Evolutionary conservation across 2,113 vertebrate genomes (phyloP), one percentile per base, ranked within the genome.

Genomic region (Corvus cornix): DNA sequence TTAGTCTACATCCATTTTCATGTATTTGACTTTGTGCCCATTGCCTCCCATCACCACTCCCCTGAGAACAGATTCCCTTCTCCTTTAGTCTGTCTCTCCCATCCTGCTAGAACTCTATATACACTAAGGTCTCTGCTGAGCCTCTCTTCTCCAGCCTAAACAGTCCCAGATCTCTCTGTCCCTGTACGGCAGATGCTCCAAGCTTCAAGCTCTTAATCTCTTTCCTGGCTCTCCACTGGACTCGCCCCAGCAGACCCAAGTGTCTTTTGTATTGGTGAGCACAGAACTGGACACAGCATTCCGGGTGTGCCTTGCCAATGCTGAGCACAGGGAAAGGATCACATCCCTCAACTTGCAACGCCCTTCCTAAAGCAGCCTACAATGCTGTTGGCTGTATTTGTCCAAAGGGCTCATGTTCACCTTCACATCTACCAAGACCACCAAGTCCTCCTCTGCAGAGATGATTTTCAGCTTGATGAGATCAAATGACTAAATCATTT

Each of bases 311-410:
- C n/a, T 26, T 26, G 11, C 2, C 52, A 80, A 5, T 31, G 14
- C 8, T 51, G 52, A 33, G 23, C 12, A 44, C 2, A 16, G 23
- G 11, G 15, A 30, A 72, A 56, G 18, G 13, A 63, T 39, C 21
- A 44, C 4, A 52, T 22, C 9, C 21, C 9, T 41, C 10, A 67
- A 2, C 19, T 69, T 70, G 14, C 33, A 75, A 8, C 0, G 0
- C 13, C 5, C 3, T 52, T 87, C 27, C 24, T 39, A 44, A 44
- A 22, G 21, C 27, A 80, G 11, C 5, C 13, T 13, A 17, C 24
- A 27, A 19, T 58, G 37, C 43, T 27, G 2, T 19, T n/a, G 7
- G 9, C 14, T 63, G 11, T 37, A 11, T 87, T 68, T 84, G 15
- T 14, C 18, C 16, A 22, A 43, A 75, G 6, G 4, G 7, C 8